A percentile compares a stretch with the other conserved stretches of the same genome.
Conservation (phyloP, 2,113 vertebrate genomes). For the Atherinomorus stipes region DNA sequence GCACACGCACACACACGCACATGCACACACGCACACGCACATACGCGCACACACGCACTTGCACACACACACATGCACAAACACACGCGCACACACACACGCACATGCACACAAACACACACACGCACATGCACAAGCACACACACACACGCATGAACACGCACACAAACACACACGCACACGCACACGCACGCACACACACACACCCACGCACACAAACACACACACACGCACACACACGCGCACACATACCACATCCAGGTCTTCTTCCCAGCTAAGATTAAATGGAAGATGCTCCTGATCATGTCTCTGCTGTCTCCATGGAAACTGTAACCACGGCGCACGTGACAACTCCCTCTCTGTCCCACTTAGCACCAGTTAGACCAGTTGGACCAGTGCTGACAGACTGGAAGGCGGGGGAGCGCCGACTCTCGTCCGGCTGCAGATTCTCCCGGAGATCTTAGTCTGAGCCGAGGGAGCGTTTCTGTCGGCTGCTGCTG, state of each 20-base stretch:
- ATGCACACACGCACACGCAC: conserved; percentile 8
- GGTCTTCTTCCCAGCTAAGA: too few relatives aligned
- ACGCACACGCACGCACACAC: conserved; percentile 30
- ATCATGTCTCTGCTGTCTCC: conserved; percentile 4
- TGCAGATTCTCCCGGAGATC: neutral
- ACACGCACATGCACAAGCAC: conserved; percentile 31
- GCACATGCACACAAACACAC: conserved; percentile 29
- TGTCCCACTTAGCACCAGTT: conserved; percentile 47
- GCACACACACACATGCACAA: conserved; percentile 23
- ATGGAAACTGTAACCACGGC: conserved; percentile 58
- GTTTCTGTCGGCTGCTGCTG: too few relatives aligned
- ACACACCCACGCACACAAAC: conserved; percentile 19
- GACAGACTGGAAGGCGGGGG: too few relatives aligned
- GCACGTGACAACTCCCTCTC: conserved; percentile 4
- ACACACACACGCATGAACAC: conserved; percentile 29
- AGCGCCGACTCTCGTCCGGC: neutral
- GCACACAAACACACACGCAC: conserved; percentile 30
- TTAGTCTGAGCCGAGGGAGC: too few relatives aligned
- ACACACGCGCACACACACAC: conserved; percentile 30
- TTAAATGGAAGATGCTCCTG: too few relatives aligned
- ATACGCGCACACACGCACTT: conserved; percentile 24
- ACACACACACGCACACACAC: conserved; percentile 13
- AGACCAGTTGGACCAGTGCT: neutral
- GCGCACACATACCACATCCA: neutral
- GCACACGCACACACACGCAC: neutral